Evolutionary conservation across 1,140 invertebrate species (phyloP).

Genomic region (Drosophila melanica): DNA sequence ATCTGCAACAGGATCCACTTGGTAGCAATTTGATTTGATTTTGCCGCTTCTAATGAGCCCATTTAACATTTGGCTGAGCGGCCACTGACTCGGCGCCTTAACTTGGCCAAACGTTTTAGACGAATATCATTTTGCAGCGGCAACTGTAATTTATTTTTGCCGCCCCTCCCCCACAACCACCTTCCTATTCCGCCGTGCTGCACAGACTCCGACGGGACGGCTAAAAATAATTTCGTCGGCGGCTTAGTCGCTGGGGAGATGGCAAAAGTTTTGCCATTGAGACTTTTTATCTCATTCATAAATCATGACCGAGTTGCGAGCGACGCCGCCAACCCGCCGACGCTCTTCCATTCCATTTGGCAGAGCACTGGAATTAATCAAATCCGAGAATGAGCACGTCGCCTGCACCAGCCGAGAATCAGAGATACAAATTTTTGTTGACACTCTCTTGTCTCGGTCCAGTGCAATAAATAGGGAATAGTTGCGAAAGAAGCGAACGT

Average conservation of each 20-base stretch:
- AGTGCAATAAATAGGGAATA: background rate
- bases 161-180: slow-evolving; percentile 1
- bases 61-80: slow-evolving; percentile 66
- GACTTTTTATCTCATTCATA: slow-evolving; percentile 73
- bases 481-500: background rate
- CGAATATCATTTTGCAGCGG: slow-evolving; percentile 28
- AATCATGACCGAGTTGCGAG: slow-evolving; percentile 62
- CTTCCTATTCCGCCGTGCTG: background rate
- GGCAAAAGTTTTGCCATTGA: slow-evolving; percentile 63
- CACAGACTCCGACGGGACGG: slow-evolving; percentile 18
- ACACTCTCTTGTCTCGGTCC: background rate
- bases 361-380: slow-evolving; percentile 43
- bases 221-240: slow-evolving; percentile 60
- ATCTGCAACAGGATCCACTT: background rate
- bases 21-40: slow-evolving; percentile 63
- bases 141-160: slow-evolving; percentile 64
- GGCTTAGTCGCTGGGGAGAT: slow-evolving; percentile 16
- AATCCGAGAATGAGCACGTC: slow-evolving; percentile 38
- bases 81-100: slow-evolving; percentile 12
- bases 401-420: slow-evolving; percentile 3
- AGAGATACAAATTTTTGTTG: slow-evolving; percentile 12
- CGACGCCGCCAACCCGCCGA: background rate
- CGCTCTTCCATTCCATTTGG: slow-evolving; percentile 34
- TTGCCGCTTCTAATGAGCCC: slow-evolving; percentile 58
- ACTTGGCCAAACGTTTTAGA: slow-evolving; percentile 17